Evolutionary conservation across 1,140 invertebrate genomes (phyloP), one percentile per base, ranked within the genome.

Genomic region (Daktulosphaira vitifoliae): DNA sequence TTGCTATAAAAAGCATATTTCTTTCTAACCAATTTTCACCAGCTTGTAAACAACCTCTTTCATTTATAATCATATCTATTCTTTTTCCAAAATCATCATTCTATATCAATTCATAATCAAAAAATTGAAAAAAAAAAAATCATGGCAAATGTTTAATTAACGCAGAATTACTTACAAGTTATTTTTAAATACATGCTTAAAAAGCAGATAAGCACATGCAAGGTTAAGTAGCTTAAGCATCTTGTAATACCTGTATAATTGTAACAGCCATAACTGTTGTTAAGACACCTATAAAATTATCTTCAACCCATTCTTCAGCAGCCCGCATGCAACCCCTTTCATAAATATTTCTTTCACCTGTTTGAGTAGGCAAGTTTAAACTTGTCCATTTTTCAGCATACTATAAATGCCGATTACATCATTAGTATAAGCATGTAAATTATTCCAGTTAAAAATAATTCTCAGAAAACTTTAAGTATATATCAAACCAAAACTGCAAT

Each of bases 1-100:
- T 88, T 16, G 91, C 90, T 73, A 97, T 91, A 72, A 88, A 82
- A 73, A 97, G 85, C 69, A 97, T 82, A 81, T 97, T 97, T 74
- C 84, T 81, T 74, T 96, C 90, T 69, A 96, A 83, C 93, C 93
- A 96, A 74, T 92, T 89, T 76, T 96, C 90, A 16, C 87, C 89
- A 42, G 91, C 87, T 74, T 90, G 85, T 70, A 97, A 81, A 78
- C 95, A 97, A 71, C 94, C 94, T 73, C 87, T 90, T 74, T 93
- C 90, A 78, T 94, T 88, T 76, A 97, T 93, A 70, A 88, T 87
- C 25, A 53, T 46, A n/a, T 66, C 39, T 25, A 53, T 9, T 37
- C 49, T 38, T 66, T 50, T 53, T 46, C 65, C 46, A 26, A 66
- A 26, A 66, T 50, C 51, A 39, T 46, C 39, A 26, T 50, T 54